phyloP scores from a whole-genome alignment of 2,888 invertebrate genomes.

The Cacoxenus indagator region DNA sequence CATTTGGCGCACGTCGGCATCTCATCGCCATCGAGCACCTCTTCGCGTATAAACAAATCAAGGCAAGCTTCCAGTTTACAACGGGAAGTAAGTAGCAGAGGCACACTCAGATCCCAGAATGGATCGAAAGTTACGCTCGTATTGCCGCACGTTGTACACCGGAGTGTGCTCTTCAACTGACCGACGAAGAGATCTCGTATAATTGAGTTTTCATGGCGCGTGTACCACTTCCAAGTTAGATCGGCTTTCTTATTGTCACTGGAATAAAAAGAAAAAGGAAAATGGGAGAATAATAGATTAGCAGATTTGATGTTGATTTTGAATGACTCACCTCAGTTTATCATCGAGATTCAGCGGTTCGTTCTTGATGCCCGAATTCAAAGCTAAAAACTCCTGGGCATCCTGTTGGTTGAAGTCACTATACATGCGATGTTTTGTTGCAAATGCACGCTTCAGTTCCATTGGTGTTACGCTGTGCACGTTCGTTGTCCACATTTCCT shows the following conservation, averaged over 20 bases:
- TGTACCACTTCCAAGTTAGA: slow-evolving; percentile 90
- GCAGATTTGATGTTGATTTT: slow-evolving; percentile 1
- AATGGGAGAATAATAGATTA: too few relatives aligned
- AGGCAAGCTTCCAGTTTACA: slow-evolving; percentile 88
- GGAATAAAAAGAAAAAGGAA: slow-evolving; percentile 35
- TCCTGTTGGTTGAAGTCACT: slow-evolving; percentile 95
- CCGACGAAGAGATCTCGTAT: slow-evolving; percentile 95
- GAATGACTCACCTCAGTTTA: slow-evolving; percentile 76
- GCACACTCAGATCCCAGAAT: slow-evolving; percentile 92
- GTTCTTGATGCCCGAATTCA: slow-evolving; percentile 84
- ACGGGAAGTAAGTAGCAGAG: slow-evolving; percentile 85
- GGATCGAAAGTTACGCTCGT: slow-evolving; percentile 95
- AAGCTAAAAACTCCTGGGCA: slow-evolving; percentile 91
- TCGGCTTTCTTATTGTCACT: slow-evolving; percentile 87
- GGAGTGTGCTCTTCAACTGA: slow-evolving; percentile 90
- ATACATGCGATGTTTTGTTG: slow-evolving; percentile 90
- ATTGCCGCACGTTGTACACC: slow-evolving; percentile 90
- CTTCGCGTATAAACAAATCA: slow-evolving; percentile 91
- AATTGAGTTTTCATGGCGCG: slow-evolving; percentile 88
- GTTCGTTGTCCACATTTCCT: slow-evolving; percentile 79
- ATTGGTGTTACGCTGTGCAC: slow-evolving; percentile 70
- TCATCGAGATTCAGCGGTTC: slow-evolving; percentile 85
- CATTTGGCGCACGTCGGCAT: slow-evolving; percentile 96
- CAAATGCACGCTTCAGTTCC: slow-evolving; percentile 85
- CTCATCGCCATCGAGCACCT: slow-evolving; percentile 94